A percentile compares a stretch with the other conserved stretches of the same genome.
Evolutionary conservation across 2,797 vertebrate genomes (phyloP).

Genomic region (Melanotaenia pygmaea): DNA sequence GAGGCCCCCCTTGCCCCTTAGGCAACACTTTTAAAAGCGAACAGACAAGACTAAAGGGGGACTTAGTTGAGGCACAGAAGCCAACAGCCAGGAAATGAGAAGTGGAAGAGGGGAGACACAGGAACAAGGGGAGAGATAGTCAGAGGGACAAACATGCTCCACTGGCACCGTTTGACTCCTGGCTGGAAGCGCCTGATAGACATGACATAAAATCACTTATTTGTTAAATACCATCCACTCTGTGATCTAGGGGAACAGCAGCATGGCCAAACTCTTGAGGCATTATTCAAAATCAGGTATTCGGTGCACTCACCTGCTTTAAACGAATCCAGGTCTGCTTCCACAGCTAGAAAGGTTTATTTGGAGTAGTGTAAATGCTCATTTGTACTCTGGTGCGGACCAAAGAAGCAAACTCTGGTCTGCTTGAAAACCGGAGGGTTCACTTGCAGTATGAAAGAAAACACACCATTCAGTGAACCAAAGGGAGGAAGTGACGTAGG

Average conservation of each 20-base stretch:
- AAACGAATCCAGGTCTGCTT: too few relatives aligned
- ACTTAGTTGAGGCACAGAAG: conserved; percentile 63
- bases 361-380: too few relatives aligned
- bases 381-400: too few relatives aligned
- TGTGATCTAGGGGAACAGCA: neutral
- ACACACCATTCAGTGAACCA: too few relatives aligned
- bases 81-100: conserved; percentile 79
- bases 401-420: too few relatives aligned
- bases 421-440: too few relatives aligned
- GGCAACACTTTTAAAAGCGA: conserved; percentile 75
- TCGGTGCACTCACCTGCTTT: neutral
- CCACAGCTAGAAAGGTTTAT: neutral
- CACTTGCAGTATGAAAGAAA: too few relatives aligned
- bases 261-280: neutral
- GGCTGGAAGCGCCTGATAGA: conserved; percentile 17
- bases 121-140: conserved; percentile 5
- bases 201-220: neutral
- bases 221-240: neutral
- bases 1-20: conserved; percentile 30
- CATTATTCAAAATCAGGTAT: neutral
- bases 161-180: conserved; percentile 48
- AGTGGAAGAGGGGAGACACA: conserved; percentile 26
- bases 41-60: conserved; percentile 71
- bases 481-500: too few relatives aligned
- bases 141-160: conserved; percentile 47